phyloP scores from a whole-genome alignment of 2,797 vertebrate species.

The Valencia hispanica region DNA sequence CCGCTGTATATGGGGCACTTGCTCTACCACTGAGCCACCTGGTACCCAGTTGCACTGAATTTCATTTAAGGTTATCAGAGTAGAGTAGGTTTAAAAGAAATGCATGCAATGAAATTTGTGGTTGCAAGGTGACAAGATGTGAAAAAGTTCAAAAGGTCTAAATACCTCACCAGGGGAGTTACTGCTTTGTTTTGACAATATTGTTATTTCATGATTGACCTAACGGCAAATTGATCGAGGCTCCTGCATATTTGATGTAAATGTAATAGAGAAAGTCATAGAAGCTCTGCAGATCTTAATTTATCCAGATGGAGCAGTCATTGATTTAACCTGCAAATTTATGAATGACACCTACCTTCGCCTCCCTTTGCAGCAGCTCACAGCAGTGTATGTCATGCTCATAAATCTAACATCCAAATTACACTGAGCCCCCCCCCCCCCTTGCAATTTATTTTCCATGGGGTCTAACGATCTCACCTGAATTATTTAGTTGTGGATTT shows the following conservation, averaged over 20 bases:
- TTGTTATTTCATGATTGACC: slow-evolving; percentile 35
- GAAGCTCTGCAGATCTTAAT: slow-evolving; percentile 75
- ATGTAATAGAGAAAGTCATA: slow-evolving; percentile 73
- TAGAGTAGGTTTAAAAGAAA: not conserved
- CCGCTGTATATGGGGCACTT: no score
- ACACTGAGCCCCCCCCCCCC: slow-evolving; percentile 48
- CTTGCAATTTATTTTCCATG: slow-evolving; percentile 71
- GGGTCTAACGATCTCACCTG: slow-evolving; percentile 78
- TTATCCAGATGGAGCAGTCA: slow-evolving; percentile 66
- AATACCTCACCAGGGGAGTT: slow-evolving; percentile 4
- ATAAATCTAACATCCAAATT: slow-evolving; percentile 62
- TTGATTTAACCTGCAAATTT: slow-evolving; percentile 76
- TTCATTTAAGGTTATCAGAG: not conserved
- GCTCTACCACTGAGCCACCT: no score
- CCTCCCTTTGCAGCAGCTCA: slow-evolving; percentile 34
- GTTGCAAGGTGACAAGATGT: not conserved
- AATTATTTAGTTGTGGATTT: slow-evolving; percentile 81
- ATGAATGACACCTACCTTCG: slow-evolving; percentile 41
- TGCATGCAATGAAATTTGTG: not conserved
- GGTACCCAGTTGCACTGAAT: not conserved
- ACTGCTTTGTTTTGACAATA: slow-evolving; percentile 52
- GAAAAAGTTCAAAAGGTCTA: not conserved
- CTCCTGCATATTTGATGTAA: slow-evolving; percentile 78
- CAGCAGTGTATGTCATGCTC: slow-evolving; percentile 41
- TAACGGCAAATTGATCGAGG: slow-evolving; percentile 64